Conservation (phyloP, 2,888 invertebrate species). For the Nysson spinosus region DNA sequence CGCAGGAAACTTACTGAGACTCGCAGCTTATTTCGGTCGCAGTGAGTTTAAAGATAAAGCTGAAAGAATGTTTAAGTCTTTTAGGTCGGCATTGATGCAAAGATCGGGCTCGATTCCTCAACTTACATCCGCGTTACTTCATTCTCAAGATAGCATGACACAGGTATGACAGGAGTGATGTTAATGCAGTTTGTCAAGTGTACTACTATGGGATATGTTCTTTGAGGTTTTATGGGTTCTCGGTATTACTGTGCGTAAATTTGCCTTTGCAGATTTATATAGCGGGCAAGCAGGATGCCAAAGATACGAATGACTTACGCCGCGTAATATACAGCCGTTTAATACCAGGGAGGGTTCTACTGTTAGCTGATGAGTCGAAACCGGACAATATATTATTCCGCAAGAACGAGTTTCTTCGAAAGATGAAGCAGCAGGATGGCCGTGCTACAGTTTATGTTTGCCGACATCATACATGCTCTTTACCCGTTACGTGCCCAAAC, state of each 20-base stretch:
- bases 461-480: constrained; percentile 85
- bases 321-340: constrained; percentile 82
- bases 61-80: constrained; percentile 81
- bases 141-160: constrained; percentile 84
- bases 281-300: constrained; percentile 82
- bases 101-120: constrained; percentile 86
- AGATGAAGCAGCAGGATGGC: constrained; percentile 80
- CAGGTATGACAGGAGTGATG: constrained; percentile 81
- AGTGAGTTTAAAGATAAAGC: constrained; percentile 79
- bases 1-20: constrained; percentile 87
- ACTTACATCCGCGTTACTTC: constrained; percentile 86
- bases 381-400: constrained; percentile 73
- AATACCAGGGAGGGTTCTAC: constrained; percentile 84
- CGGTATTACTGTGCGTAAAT: neutral
- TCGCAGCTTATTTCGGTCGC: constrained; percentile 85
- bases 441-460: constrained; percentile 89
- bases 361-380: constrained; percentile 82
- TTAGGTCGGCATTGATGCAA: constrained; percentile 81
- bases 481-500: constrained; percentile 85
- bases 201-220: neutral
- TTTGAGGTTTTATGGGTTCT: constrained; percentile 1
- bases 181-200: neutral
- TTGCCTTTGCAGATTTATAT: constrained; percentile 81
- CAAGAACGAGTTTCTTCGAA: constrained; percentile 78
- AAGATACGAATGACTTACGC: constrained; percentile 83